Base-by-base conservation (phyloP, 2,888 invertebrate genomes). In the Baronia brevicornis region DNA sequence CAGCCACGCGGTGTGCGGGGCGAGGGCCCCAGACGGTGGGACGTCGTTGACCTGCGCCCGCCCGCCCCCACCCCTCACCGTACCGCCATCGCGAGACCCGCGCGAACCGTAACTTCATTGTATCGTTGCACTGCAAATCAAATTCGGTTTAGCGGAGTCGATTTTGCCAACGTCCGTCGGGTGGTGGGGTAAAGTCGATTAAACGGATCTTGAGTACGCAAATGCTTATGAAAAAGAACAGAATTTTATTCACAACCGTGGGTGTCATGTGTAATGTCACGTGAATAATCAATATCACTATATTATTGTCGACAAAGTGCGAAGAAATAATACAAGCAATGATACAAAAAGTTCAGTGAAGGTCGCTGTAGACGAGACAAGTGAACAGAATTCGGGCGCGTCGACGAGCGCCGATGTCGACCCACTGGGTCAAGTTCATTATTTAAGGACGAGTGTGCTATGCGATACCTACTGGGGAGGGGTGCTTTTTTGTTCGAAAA, bases 31-130 rank as follows among this genome's bases (percentile, higher is more conserved):
- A 77, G 80, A 78, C 79, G 69, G 56, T 61, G 70, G 66, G 68
- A 64, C 80, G 82, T 80, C 80, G 80, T 78, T 80, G 80, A 82
- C 80, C 80, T 77, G 68, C 59, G 59, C 49, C 47, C n/a, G n/a
- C 45, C 48, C 47, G 41, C 47, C 50, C 47, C 47, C 41, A 51
- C 44, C 57, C 48, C 51, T 54, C 48, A 59, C 42, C 48, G 40
- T 41, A 41, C 56, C 43, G 18, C 40, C 27, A 41, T 46, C 65
- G 63, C 61, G 62, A 60, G 66, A 61, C 63, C 67, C 67, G 67
- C 65, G 53, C 69, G 52, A 60, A 71, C 71, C 73, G 73, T 74
- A 75, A 77, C 70, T 71, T 67, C 70, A 75, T 74, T 77, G 74
- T 70, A 64, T 62, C 57, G 45, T 44, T 54, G 54, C 60, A 64